Evolutionary conservation across 2,888 invertebrate genomes (phyloP).

Genomic region (Hypselothyrea guttata): DNA sequence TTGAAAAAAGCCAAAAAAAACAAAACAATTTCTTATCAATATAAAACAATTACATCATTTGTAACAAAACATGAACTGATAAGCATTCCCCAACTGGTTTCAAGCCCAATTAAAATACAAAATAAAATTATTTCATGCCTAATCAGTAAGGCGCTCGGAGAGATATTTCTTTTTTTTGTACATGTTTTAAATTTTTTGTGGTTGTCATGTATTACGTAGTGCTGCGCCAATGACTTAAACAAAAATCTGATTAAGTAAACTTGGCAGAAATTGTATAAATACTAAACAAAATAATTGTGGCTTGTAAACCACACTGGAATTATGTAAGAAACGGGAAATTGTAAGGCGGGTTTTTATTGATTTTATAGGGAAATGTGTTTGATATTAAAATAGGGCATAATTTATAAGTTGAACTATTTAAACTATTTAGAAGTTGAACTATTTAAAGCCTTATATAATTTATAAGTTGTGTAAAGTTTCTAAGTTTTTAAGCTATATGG

Average conservation of each 20-base stretch:
- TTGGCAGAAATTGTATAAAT: constrained; percentile 41
- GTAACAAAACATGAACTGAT: not conserved
- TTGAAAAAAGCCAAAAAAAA: no score
- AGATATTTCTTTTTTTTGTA: constrained; percentile 7
- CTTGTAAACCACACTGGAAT: no score
- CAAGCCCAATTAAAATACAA: no score
- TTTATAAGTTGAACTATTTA: no score
- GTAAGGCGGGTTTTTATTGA: no score
- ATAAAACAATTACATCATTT: constrained; percentile 2
- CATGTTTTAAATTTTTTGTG: constrained; percentile 30
- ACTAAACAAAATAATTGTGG: constrained; percentile 24
- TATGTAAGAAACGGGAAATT: no score
- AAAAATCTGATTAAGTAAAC: constrained; percentile 51
- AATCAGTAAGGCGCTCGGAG: constrained; percentile 18
- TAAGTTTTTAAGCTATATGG: no score
- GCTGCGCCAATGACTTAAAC: constrained; percentile 23
- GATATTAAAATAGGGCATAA: no score
- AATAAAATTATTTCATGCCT: constrained; percentile 9
- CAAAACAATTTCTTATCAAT: constrained; percentile 13
- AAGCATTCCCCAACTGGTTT: not conserved
- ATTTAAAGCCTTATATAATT: no score
- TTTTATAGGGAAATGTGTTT: no score
- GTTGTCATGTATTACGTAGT: constrained; percentile 65
- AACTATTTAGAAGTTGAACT: no score
- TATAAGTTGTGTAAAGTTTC: no score